phyloP scores from a whole-genome alignment of 2,888 invertebrate genomes.

The Cryptosula pallasiana region DNA sequence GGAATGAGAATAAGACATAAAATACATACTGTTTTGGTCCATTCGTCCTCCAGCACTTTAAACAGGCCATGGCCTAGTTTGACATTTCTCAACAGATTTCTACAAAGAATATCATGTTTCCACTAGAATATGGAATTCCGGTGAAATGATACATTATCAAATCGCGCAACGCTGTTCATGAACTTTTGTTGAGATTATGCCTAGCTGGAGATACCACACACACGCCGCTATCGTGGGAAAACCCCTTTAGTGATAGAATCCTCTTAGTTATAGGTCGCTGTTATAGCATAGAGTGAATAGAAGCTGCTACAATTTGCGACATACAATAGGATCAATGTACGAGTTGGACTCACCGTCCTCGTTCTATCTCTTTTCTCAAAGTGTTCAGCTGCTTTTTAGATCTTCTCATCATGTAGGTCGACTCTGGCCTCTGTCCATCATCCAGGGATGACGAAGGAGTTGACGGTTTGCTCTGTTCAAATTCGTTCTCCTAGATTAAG shows the following conservation, averaged over 20 bases:
- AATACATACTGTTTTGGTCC: slow-evolving; percentile 39
- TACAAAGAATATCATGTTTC: slow-evolving; percentile 16
- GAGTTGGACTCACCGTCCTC: slow-evolving; percentile 40
- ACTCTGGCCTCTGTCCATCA: neutral
- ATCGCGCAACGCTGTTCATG: too few species aligned
- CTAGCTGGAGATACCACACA: too few species aligned
- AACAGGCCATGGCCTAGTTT: slow-evolving; percentile 47
- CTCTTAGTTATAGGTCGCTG: too few species aligned
- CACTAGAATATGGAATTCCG: neutral
- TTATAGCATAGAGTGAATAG: too few species aligned
- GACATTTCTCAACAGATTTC: slow-evolving; percentile 38
- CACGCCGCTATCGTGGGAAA: too few species aligned
- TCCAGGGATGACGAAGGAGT: slow-evolving; percentile 2
- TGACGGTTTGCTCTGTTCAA: neutral
- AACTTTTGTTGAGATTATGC: too few species aligned
- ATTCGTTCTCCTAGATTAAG: slow-evolving; percentile 17
- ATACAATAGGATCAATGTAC: too few species aligned
- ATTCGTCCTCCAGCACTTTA: slow-evolving; percentile 42
- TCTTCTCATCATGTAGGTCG: slow-evolving; percentile 33
- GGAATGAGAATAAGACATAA: too few species aligned
- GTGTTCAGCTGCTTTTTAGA: slow-evolving; percentile 44
- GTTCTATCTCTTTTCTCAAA: slow-evolving; percentile 41
- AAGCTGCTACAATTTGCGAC: too few species aligned
- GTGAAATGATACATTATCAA: too few species aligned
- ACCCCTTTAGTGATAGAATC: too few species aligned